Base-by-base conservation (phyloP, 2,113 vertebrate species). In the Cheirogaleus medius region DNA sequence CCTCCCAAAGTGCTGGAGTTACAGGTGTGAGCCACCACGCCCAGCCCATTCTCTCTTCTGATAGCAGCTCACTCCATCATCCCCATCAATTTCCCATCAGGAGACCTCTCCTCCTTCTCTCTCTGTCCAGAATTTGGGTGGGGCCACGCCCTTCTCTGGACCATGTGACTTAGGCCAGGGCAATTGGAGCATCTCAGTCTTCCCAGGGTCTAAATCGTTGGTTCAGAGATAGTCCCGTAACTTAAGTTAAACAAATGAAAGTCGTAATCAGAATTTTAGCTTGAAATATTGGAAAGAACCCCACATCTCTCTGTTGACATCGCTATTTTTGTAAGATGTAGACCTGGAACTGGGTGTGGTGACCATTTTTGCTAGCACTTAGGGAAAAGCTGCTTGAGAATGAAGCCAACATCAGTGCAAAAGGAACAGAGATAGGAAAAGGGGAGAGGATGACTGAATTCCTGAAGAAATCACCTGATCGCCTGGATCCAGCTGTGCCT, bases 401-500 rank as follows among this genome's bases (percentile, higher is more conserved):
- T 18, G 73, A 60, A 81, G 52, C 44, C 47, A 11, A 27, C 37
- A 34, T 29, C 27, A 47, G 32, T 47, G 29, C 49, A 56, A 11
- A 81, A 11, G 58, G 18, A 58, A 74, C 0, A 44, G 44, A 52
- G 73, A 29, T 37, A 52, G 69, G 21, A 23, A 63, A 44, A 3
- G 8, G n/a, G 20, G 66, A 63, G 12, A 54, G 21, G 34, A 13
- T n/a, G 69, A 14, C 21, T 20, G 34, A 52, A 23, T 3, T 60
- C 27, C 71, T 27, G 8, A 64, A 5, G 29, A 69, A 60, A 32
- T 27, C 29, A 7, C 2, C 10, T 7, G 18, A 1, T 7, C 34
- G 17, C 78, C 96, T 81, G 82, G 91, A 77, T 37, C 77, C 86
- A 73, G 90, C 88, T 11, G 18, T n/a, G 29, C 80, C 93, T 92